Conservation (phyloP, 2,888 invertebrate genomes). For the Laothoe populi region DNA sequence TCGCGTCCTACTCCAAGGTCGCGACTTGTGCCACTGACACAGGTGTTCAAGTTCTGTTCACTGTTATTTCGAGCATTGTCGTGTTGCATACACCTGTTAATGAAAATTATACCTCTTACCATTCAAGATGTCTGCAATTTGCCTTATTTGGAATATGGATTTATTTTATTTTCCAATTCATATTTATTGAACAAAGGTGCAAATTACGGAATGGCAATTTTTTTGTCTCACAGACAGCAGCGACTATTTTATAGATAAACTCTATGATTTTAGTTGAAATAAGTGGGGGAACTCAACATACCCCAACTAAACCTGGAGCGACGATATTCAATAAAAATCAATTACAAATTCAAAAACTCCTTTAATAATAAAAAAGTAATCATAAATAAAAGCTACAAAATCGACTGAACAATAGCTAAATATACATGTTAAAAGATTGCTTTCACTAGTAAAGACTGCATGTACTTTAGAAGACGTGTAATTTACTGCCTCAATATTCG, state of each 20-base stretch:
- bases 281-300: background rate
- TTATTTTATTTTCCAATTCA: too few relatives aligned
- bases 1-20: constrained; percentile 16
- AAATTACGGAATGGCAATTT: too few relatives aligned
- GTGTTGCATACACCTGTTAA: background rate
- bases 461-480: background rate
- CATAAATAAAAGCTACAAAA: constrained; percentile 15
- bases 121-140: background rate
- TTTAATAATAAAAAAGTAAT: constrained; percentile 20
- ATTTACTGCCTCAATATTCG: too few relatives aligned
- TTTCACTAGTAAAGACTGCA: background rate
- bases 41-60: background rate
- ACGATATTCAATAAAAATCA: background rate
- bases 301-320: too few relatives aligned
- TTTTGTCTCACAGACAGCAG: too few relatives aligned
- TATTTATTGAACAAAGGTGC: too few relatives aligned
- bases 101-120: background rate
- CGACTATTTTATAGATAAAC: too few relatives aligned
- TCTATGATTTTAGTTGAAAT: background rate
- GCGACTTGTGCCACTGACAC: background rate
- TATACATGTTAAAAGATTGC: constrained; percentile 3
- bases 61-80: background rate
- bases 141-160: too few relatives aligned
- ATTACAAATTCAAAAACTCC: background rate
- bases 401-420: constrained; percentile 8